These are phyloP conservation scores for Mugil cephalus DNA, from an alignment of 2,113 vertebrate species.

Conservation along the genomic window DNA sequence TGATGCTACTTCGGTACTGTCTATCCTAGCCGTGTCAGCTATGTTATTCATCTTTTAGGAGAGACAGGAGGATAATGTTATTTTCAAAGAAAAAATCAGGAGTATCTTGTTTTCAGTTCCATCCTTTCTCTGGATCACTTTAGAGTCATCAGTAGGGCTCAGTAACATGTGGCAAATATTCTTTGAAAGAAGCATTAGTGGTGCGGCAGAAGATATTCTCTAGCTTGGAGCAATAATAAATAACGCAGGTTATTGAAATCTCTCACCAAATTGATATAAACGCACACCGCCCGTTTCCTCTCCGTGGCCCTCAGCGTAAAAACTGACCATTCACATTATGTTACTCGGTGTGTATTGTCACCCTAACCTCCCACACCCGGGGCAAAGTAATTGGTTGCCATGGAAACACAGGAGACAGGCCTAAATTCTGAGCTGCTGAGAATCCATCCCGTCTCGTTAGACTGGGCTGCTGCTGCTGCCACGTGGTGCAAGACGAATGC, in stretches of 20 bases:
- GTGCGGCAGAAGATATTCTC: background rate
- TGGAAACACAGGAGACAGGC: conserved; percentile 69
- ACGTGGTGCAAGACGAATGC: conserved; percentile 40
- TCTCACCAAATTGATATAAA: background rate
- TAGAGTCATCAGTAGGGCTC: too few species aligned
- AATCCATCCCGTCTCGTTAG: conserved; percentile 63
- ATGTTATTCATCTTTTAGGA: too few species aligned
- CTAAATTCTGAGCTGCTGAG: conserved; percentile 54
- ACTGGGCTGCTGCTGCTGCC: conserved; percentile 42
- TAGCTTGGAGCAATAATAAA: background rate
- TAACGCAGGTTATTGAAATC: background rate
- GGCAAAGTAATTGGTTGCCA: conserved; percentile 73
- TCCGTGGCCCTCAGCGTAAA: conserved; percentile 9
- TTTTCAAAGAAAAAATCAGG: too few species aligned
- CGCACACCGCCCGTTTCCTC: background rate
- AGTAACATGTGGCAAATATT: too few species aligned
- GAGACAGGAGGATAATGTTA: too few species aligned
- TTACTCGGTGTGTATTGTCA: conserved; percentile 52
- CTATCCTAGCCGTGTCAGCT: too few species aligned
- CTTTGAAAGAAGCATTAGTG: too few species aligned
- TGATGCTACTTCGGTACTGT: too few species aligned
- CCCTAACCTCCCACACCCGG: conserved; percentile 53
- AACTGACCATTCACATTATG: conserved; percentile 32
- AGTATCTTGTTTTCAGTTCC: too few species aligned
- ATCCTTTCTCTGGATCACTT: too few species aligned